Evolutionary conservation across 1,140 invertebrate genomes (phyloP).

Genomic region (Penaeus japonicus): DNA sequence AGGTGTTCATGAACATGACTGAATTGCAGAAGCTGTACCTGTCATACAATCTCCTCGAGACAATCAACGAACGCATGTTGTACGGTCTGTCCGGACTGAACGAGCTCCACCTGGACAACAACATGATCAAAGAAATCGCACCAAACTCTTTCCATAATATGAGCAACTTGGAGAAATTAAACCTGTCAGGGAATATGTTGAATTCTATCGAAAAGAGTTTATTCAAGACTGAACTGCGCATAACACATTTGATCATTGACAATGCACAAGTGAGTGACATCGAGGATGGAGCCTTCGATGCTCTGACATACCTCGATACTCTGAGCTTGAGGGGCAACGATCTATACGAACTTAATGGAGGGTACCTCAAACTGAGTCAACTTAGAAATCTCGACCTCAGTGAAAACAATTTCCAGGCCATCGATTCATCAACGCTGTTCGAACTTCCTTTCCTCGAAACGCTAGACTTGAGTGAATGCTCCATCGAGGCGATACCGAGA

Average conservation of each 20-base stretch:
- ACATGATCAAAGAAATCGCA: conserved; percentile 71
- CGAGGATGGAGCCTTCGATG: conserved; percentile 39
- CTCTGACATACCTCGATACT: conserved; percentile 19
- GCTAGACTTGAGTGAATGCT: conserved; percentile 78
- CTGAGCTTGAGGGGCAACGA: conserved; percentile 25
- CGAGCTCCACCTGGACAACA: conserved; percentile 71
- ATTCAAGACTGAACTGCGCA: conserved; percentile 71
- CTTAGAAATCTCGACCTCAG: conserved; percentile 72
- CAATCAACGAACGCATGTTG: conserved; percentile 66
- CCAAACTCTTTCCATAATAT: conserved; percentile 72
- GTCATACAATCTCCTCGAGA: conserved; percentile 68
- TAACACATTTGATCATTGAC: conserved; percentile 9
- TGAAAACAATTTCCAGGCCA: conserved; percentile 75
- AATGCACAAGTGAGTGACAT: conserved; percentile 23
- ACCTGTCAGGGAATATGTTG: conserved; percentile 78
- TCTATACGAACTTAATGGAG: conserved; percentile 72
- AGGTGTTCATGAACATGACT: conserved; percentile 56
- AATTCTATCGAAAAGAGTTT: conserved; percentile 79
- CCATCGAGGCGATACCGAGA: conserved; percentile 81
- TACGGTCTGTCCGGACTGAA: conserved; percentile 70
- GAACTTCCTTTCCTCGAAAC: conserved; percentile 79
- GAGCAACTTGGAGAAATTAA: conserved; percentile 74
- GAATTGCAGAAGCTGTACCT: conserved; percentile 70
- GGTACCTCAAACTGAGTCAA: conserved; percentile 71
- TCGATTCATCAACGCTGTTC: conserved; percentile 73